Conservation (phyloP, 2,113 vertebrate genomes). For the Papio anubis region DNA sequence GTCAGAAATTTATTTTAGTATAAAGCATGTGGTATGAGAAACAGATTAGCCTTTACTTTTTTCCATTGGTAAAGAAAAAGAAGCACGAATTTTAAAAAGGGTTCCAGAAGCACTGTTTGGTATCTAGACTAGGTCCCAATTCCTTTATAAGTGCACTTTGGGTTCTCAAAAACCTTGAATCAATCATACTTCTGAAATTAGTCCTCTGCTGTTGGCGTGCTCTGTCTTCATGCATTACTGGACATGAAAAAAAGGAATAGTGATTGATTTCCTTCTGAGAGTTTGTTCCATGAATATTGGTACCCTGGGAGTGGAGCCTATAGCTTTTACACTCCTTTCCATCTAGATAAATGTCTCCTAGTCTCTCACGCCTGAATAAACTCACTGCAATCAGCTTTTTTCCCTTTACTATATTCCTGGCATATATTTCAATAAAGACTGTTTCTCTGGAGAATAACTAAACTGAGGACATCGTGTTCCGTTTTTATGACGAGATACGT, state of each 20-base stretch:
- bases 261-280: slow-evolving; percentile 15
- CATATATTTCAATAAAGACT: background rate
- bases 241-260: background rate
- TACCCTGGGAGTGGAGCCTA: background rate
- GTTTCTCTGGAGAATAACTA: slow-evolving; percentile 51
- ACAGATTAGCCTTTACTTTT: background rate
- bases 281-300: background rate
- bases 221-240: slow-evolving; percentile 32
- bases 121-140: background rate
- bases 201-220: slow-evolving; percentile 30
- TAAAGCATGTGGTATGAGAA: background rate
- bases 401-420: slow-evolving; percentile 14
- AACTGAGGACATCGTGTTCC: slow-evolving; percentile 52
- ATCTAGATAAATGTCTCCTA: slow-evolving; percentile 21
- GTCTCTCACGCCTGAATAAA: slow-evolving; percentile 18
- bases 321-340: background rate
- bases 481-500: slow-evolving; percentile 31
- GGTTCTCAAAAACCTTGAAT: slow-evolving; percentile 9
- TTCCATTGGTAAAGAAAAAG: background rate
- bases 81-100: background rate
- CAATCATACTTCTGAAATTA: background rate
- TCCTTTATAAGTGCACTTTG: background rate
- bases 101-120: background rate
- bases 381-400: background rate
- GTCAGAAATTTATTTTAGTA: background rate